Percentiles rank a stretch among this genome's conserved stretches.
These are phyloP conservation scores for Xiphophorus maculatus DNA, from an alignment of 2,113 vertebrate genomes.

Conservation along the genomic window DNA sequence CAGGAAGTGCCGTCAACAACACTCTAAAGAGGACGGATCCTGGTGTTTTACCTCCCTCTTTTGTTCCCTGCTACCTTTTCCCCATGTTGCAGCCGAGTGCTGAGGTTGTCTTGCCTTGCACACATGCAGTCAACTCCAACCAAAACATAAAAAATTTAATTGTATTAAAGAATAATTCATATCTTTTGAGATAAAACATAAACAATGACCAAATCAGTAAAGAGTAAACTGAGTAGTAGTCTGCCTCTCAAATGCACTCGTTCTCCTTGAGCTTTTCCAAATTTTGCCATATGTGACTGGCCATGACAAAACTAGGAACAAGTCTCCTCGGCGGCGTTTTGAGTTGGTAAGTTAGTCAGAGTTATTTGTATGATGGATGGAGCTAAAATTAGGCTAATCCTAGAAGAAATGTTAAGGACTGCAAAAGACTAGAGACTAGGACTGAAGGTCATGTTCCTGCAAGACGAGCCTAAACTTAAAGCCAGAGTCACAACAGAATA, in stretches of 20 bases:
- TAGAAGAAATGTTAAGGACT: not conserved
- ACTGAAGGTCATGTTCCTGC: not conserved
- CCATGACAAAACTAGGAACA: too few species aligned
- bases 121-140: conserved; percentile 1
- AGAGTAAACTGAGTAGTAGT: not conserved
- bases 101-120: conserved; percentile 24
- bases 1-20: conserved; percentile 68
- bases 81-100: conserved; percentile 6
- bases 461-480: not conserved
- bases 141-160: not conserved
- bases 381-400: not conserved
- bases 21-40: conserved; percentile 73
- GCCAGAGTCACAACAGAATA: not conserved
- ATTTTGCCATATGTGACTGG: too few species aligned
- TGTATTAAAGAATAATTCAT: not conserved
- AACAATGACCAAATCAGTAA: not conserved
- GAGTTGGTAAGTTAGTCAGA: too few species aligned
- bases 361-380: not conserved
- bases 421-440: not conserved
- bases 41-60: conserved; percentile 52
- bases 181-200: not conserved
- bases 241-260: too few species aligned
- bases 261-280: too few species aligned
- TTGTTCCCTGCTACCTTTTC: conserved; percentile 3
- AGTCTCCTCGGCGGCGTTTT: too few species aligned